These are phyloP conservation scores for Stegostoma tigrinum DNA, from an alignment of 2,113 vertebrate species.

Conservation along the genomic window DNA sequence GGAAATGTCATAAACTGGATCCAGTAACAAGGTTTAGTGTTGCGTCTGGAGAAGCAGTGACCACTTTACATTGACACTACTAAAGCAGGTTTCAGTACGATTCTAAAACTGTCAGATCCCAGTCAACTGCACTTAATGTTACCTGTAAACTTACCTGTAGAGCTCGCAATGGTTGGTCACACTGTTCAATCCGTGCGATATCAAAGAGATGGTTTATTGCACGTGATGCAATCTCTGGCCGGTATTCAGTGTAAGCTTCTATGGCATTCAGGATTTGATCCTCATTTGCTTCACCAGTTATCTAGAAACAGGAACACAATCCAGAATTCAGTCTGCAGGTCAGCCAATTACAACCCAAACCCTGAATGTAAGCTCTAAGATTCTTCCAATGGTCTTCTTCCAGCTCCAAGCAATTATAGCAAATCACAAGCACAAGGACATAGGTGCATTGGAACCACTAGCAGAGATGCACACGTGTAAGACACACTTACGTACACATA, in stretches of 20 bases:
- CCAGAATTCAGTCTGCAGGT: neutral
- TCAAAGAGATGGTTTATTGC: constrained; percentile 96
- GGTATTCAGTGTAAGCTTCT: constrained; percentile 85
- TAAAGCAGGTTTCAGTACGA: neutral
- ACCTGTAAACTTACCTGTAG: constrained; percentile 74
- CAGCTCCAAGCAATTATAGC: neutral
- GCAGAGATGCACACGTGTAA: neutral
- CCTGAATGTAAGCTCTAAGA: neutral
- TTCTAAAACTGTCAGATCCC: neutral
- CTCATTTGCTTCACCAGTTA: constrained; percentile 89
- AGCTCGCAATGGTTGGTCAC: constrained; percentile 82
- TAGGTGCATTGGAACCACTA: neutral
- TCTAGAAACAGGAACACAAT: constrained; percentile 50
- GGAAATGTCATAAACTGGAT: neutral
- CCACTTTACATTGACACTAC: neutral
- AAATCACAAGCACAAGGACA: neutral
- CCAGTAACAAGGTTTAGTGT: neutral
- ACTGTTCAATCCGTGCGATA: constrained; percentile 88
- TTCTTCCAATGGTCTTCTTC: neutral
- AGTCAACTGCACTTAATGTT: neutral
- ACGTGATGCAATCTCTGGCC: constrained; percentile 82
- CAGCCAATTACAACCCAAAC: neutral
- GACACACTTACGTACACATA: neutral
- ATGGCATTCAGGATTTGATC: constrained; percentile 94
- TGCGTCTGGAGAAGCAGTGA: neutral